A percentile compares a stretch with the other conserved stretches of the same genome.
phyloP scores from a whole-genome alignment of 1,140 invertebrate species.

The Aphis craccivora region DNA sequence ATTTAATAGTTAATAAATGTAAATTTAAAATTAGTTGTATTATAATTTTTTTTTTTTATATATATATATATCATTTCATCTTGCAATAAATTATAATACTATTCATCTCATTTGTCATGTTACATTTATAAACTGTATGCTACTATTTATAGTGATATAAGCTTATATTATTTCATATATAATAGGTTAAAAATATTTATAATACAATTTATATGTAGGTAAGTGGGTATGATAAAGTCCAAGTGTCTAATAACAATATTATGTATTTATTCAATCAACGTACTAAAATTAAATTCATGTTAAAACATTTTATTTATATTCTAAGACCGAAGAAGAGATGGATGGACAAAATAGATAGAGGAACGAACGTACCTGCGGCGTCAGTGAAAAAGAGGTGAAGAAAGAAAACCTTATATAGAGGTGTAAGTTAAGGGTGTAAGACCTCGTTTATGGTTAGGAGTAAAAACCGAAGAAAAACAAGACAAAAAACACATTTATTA shows the following conservation, averaged over 20 bases:
- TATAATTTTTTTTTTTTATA: neutral
- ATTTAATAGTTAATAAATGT: neutral
- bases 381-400: no score
- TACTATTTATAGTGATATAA: neutral
- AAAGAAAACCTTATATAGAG: no score
- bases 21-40: neutral
- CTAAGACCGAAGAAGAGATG: no score
- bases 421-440: no score
- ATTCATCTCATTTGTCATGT: neutral
- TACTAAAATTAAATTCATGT: neutral
- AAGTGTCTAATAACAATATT: neutral
- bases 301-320: neutral
- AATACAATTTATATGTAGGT: neutral
- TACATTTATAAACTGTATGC: neutral
- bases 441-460: no score
- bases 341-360: no score
- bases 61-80: neutral
- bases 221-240: neutral
- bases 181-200: neutral
- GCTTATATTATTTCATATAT: neutral
- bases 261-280: neutral
- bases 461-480: no score
- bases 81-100: no score
- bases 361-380: no score
- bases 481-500: no score